phyloP scores from a whole-genome alignment of 2,113 vertebrate species.

The Myrmecobius fasciatus region DNA sequence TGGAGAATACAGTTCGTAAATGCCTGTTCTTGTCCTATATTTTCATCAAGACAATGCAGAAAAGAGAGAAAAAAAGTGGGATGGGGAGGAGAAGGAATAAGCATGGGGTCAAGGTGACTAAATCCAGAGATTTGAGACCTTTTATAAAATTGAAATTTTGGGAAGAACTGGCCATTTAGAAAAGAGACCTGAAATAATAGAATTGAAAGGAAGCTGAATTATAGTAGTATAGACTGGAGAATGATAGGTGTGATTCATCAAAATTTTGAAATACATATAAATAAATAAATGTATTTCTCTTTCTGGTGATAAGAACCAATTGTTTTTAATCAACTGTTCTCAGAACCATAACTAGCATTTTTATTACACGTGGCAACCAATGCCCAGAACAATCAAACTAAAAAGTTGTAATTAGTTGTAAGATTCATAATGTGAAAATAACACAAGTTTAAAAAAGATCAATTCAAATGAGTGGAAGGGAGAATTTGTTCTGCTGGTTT shows the following conservation, averaged over 20 bases:
- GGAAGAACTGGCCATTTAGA: background rate
- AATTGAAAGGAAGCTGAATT: background rate
- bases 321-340: background rate
- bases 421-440: background rate
- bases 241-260: no score
- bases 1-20: no score
- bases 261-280: background rate
- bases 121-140: background rate
- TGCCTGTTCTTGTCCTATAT: no score
- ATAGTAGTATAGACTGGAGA: background rate
- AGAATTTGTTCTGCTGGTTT: background rate
- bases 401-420: background rate
- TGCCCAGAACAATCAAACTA: background rate
- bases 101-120: background rate
- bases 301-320: no score
- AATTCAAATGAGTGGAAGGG: background rate
- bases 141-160: no score
- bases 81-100: background rate
- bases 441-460: background rate
- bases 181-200: background rate
- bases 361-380: background rate
- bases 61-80: background rate
- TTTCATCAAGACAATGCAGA: background rate
- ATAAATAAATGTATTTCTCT: background rate
- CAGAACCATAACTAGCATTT: background rate